phyloP scores from a whole-genome alignment of 2,797 vertebrate species.

The Synanceia verrucosa region DNA sequence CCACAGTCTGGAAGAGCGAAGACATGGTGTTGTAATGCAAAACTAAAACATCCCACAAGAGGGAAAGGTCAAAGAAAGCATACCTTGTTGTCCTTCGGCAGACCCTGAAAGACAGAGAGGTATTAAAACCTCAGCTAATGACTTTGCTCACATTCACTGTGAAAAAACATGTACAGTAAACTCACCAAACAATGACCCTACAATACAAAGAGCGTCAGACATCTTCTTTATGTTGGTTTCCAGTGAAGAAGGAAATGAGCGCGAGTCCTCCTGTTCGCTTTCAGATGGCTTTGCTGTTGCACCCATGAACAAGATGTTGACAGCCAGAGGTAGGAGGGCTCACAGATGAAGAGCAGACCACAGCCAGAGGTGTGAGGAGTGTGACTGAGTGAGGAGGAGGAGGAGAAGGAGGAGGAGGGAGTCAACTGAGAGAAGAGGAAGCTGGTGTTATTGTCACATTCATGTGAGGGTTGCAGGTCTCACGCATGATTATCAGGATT shows the following conservation, averaged over 20 bases:
- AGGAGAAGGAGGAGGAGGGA: constrained; percentile 5
- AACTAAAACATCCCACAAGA: not conserved
- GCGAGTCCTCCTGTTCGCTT: constrained; percentile 18
- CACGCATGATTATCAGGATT: not conserved
- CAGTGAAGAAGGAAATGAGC: constrained; percentile 17
- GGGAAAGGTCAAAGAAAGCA: not conserved
- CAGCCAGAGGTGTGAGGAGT: not conserved
- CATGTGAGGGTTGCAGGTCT: not conserved
- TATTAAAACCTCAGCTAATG: not conserved
- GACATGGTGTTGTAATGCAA: not conserved
- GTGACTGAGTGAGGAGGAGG: constrained; percentile 15
- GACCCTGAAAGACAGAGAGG: constrained; percentile 66
- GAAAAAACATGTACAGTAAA: constrained; percentile 11
- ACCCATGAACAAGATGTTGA: constrained; percentile 19
- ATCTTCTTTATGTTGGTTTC: constrained; percentile 51
- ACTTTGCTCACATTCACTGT: not conserved
- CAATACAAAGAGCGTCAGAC: constrained; percentile 64
- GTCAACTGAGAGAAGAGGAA: constrained; percentile 53
- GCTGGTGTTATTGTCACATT: constrained; percentile 13
- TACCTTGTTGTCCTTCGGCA: constrained; percentile 74
- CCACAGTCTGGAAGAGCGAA: constrained; percentile 68
- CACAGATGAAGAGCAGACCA: constrained; percentile 4
- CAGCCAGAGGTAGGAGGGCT: not conserved
- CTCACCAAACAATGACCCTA: constrained; percentile 77
- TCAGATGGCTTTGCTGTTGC: not conserved